phyloP scores from a whole-genome alignment of 2,797 vertebrate species.

The Austrolebias charrua region DNA sequence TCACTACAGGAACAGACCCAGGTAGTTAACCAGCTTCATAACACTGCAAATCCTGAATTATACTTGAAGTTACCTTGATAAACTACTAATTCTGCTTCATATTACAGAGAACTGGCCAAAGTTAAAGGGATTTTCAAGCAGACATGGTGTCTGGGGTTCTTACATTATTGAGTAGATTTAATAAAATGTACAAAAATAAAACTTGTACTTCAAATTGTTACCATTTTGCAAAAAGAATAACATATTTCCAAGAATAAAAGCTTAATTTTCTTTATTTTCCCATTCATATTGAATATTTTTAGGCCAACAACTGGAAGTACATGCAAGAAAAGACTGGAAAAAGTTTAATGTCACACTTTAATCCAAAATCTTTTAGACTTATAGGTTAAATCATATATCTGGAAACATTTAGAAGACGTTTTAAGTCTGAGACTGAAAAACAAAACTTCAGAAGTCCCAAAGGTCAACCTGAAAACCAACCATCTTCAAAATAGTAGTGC shows the following conservation, averaged over 20 bases:
- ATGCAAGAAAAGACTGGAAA: slow-evolving; percentile 13
- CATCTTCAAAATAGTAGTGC: slow-evolving; percentile 45
- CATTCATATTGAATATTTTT: background rate
- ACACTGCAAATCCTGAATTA: too few species aligned
- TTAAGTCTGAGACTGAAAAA: slow-evolving; percentile 34
- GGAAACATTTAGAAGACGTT: slow-evolving; percentile 45
- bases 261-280: background rate
- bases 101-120: too few species aligned
- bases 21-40: too few species aligned
- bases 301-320: background rate
- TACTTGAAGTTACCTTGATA: too few species aligned
- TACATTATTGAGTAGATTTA: too few species aligned
- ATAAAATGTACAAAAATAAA: background rate
- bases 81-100: too few species aligned
- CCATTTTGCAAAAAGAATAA: background rate
- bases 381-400: slow-evolving; percentile 30
- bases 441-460: slow-evolving; percentile 59
- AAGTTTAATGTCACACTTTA: slow-evolving; percentile 25
- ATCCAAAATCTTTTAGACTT: slow-evolving; percentile 37
- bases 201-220: background rate
- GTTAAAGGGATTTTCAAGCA: too few species aligned
- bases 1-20: too few species aligned
- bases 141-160: too few species aligned
- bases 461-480: slow-evolving; percentile 65
- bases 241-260: background rate